Conservation (phyloP, 1,140 invertebrate genomes). For the Bombus haemorrhoidalis region DNA sequence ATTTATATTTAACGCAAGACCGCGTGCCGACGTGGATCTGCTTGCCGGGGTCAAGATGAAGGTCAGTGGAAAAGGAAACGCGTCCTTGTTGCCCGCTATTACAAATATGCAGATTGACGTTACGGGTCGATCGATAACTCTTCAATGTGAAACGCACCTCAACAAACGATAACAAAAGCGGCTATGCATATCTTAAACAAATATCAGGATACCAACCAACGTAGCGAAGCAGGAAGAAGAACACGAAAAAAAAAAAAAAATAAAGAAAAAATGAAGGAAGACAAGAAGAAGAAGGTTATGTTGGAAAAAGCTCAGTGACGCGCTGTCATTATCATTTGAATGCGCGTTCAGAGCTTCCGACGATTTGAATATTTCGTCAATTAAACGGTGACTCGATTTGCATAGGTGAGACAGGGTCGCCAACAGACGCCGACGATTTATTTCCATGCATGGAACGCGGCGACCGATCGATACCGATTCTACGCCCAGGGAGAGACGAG, state of each 20-base stretch:
- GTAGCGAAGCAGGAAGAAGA: not conserved
- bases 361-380: slow-evolving; percentile 80
- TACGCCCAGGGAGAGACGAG: not conserved
- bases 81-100: slow-evolving; percentile 43
- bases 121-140: slow-evolving; percentile 56
- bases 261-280: not conserved
- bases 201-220: slow-evolving; percentile 6
- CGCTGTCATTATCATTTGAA: slow-evolving; percentile 63
- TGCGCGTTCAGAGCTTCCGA: slow-evolving; percentile 17
- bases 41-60: slow-evolving; percentile 56
- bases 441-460: slow-evolving; percentile 32
- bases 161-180: not conserved
- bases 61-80: slow-evolving; percentile 53
- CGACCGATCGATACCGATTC: slow-evolving; percentile 39
- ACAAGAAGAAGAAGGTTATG: not conserved
- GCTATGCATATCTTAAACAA: slow-evolving; percentile 28
- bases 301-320: not conserved
- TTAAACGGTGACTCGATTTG: slow-evolving; percentile 75
- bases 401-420: slow-evolving; percentile 77
- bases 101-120: slow-evolving; percentile 52
- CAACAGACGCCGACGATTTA: slow-evolving; percentile 61
- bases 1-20: slow-evolving; percentile 38
- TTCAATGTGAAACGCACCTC: slow-evolving; percentile 11
- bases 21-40: slow-evolving; percentile 1
- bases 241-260: too few species aligned